Conservation (phyloP, 2,888 invertebrate genomes). For the Cephus nigrinus region DNA sequence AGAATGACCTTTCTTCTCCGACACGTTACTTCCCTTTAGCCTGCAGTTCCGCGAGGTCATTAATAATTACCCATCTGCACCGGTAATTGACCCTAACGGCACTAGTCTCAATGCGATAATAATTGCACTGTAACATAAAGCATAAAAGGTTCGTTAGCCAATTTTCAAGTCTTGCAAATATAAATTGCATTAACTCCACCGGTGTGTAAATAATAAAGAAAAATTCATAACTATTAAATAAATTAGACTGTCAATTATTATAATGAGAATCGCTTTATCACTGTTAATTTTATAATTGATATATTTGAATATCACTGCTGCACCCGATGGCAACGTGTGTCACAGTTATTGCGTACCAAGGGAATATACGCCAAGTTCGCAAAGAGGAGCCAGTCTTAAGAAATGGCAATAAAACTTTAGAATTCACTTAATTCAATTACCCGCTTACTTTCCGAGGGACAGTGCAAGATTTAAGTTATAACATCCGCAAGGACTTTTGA, state of each 20-base stretch:
- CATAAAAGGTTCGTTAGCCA: too few relatives aligned
- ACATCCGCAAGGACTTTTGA: slow-evolving; percentile 10
- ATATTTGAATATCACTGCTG: background rate
- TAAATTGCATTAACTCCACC: too few relatives aligned
- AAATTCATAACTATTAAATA: too few relatives aligned
- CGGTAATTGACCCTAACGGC: background rate
- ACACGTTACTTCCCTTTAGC: background rate
- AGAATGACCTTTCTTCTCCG: background rate
- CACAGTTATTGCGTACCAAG: background rate
- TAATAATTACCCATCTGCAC: background rate
- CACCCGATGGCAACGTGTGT: background rate
- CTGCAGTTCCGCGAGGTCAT: background rate
- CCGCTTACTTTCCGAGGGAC: background rate
- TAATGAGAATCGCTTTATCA: too few relatives aligned
- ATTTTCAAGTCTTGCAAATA: too few relatives aligned
- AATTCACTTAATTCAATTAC: background rate
- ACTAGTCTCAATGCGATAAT: background rate
- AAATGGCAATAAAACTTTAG: background rate
- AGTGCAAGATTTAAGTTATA: background rate
- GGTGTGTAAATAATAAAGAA: too few relatives aligned
- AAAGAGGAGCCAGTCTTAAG: background rate
- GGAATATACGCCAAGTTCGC: background rate
- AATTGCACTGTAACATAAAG: background rate
- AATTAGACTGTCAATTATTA: too few relatives aligned
- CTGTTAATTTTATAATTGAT: background rate